Base-by-base conservation (phyloP, 2,113 vertebrate genomes). In the Girardinichthys multiradiatus region DNA sequence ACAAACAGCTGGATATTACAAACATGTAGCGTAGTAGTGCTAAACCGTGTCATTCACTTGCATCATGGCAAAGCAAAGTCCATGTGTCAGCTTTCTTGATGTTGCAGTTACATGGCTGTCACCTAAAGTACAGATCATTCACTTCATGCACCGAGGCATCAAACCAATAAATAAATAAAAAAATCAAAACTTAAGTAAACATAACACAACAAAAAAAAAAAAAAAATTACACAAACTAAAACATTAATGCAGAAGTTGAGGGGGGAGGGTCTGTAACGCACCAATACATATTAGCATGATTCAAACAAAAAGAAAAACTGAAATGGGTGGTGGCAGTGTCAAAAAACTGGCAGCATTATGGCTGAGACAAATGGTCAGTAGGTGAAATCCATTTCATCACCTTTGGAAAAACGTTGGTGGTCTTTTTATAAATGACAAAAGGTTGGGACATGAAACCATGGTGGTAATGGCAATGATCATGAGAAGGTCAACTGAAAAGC, bases 291-390 rank as follows among this genome's bases (percentile, higher is more conserved):
- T 90, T 91, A 88, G 89, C 83, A 76, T 86, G 88, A 93, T 90
- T 95, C 86, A 95, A 96, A 94, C 91, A n/a, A 95, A 81, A 5
- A 68, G 4, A 69, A 77, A 95, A 79, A 68, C 93, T 93, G 73
- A 90, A 94, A 94, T 87, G 93, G 24, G 48, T 7, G 24, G 96
- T 96, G 95, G 91, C 90, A 94, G 94, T 93, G 94, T 92, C 95
- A 95, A 93, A 39, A 95, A 94, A 96, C 92, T 95, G 95, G 94
- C 76, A 95, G 93, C 75, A 30, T 82, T 90, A 92, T 95, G 95
- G 80, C 93, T 85, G 92, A 95, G 94, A 95, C 91, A 95, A 95
- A 95, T 95, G 95, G 94, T 95, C 90, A 95, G 95, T 96, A 95
- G 89, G 83, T 94, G 95, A 95, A 88, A 93, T 94, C 94, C 95